These are phyloP conservation scores for Actinia equina DNA, from an alignment of 64 coral and sea anemone species.

Conservation along the genomic window DNA sequence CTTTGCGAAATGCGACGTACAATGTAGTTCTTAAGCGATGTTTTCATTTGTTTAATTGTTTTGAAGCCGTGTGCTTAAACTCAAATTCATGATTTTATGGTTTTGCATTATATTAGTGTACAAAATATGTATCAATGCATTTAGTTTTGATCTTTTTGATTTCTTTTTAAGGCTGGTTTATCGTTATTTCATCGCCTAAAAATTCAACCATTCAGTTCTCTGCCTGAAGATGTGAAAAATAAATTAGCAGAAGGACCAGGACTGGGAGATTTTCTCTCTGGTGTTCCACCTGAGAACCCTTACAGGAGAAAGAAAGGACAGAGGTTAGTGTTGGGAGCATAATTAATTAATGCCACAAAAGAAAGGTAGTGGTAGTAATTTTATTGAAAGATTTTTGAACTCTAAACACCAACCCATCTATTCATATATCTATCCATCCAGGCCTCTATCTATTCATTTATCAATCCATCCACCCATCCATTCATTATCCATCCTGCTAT, in stretches of 20 bases:
- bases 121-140: neutral
- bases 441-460: too few species aligned
- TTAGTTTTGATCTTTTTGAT: neutral
- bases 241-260: conserved; percentile 52
- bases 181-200: neutral
- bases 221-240: conserved; percentile 44
- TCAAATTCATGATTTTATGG: too few species aligned
- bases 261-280: conserved; percentile 69
- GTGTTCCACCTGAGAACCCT: conserved; percentile 33
- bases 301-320: conserved; percentile 72
- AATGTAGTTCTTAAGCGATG: neutral
- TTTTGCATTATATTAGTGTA: neutral
- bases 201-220: conserved; percentile 27
- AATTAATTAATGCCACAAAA: too few species aligned
- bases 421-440: neutral
- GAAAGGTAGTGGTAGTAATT: too few species aligned
- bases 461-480: too few species aligned
- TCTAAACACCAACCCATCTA: too few species aligned
- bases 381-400: too few species aligned
- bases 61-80: too few species aligned
- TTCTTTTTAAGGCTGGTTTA: neutral
- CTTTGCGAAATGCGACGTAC: neutral
- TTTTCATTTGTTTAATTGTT: neutral
- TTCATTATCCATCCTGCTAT: too few species aligned
- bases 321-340: conserved; percentile 22